Base-by-base conservation (phyloP, 2,888 invertebrate genomes). In the Pachydiplax longipennis region DNA sequence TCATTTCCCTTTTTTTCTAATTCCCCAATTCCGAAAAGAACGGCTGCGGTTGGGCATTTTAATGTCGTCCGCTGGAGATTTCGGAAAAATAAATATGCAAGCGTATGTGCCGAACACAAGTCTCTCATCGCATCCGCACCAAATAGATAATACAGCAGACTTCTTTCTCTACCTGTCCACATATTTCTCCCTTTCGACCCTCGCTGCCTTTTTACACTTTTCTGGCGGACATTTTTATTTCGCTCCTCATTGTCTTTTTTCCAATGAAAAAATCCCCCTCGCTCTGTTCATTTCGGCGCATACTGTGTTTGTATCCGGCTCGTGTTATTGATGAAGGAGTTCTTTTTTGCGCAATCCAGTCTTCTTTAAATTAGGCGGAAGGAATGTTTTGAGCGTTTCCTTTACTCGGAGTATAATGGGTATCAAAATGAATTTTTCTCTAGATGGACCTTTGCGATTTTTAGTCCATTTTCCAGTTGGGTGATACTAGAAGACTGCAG, bases 211-310 rank as follows among this genome's bases (percentile, higher is more conserved):
- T 61, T 87, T 61, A 61, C 87, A 53, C 35, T 87, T 25, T 61
- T 61, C 58, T 61, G 87, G 25, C 73, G 18, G 53, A 53, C 53
- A 53, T 53, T 53, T 53, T 53, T 53, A 58, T 83, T 48, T 31
- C 35, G 13, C n/a, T 61, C 22, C 61, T 87, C 22, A 83, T 37
- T 61, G 58, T 35, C 58, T 87, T 65, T 87, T 87, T 87, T 87
- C 87, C 37, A n/a, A n/a, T n/a, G 13, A 22, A 83, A 65, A 65
- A 65, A 35, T 18, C 25, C 0, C 22, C n/a, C 25, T 61, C 82
- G 31, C 61, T 83, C 83, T 83, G 83, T 61, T 83, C 83, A 87
- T 87, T 61, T 87, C 61, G n/a, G 87, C 87, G 53, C 61, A 87
- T 87, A 37, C 87, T 87, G 87, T 61, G 87, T 87, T 87, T 22